Evolutionary conservation across 2,113 vertebrate species (phyloP).

Genomic region (Neoarius graeffei): DNA sequence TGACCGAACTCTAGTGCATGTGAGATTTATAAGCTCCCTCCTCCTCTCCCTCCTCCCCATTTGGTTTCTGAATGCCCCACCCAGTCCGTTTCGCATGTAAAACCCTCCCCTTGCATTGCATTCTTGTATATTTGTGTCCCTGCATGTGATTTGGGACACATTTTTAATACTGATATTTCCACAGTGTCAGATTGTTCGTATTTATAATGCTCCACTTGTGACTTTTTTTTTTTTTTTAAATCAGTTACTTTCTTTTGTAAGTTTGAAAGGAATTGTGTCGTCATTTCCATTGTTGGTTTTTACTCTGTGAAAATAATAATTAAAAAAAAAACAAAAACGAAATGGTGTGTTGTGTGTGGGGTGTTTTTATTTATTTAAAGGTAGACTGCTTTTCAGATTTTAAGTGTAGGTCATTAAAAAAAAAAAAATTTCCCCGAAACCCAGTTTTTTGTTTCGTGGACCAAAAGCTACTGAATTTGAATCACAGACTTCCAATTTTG

Average conservation of each 20-base stretch:
- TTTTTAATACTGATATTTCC: not conserved
- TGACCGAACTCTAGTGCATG: not conserved
- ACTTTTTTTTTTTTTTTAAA: not conserved
- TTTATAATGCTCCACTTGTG: slow-evolving; percentile 34
- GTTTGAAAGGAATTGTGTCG: not conserved
- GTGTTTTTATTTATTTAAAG: no score
- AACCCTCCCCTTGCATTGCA: not conserved
- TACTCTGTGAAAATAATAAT: not conserved
- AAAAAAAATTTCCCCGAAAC: no score
- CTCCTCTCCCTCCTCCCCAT: not conserved
- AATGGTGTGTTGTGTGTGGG: not conserved
- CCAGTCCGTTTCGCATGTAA: not conserved
- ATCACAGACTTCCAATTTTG: no score
- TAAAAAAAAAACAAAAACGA: not conserved
- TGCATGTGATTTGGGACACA: not conserved
- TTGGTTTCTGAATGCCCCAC: not conserved
- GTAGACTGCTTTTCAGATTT: no score
- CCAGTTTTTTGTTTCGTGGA: no score
- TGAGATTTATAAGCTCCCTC: not conserved
- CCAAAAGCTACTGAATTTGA: no score
- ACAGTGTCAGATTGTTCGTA: not conserved
- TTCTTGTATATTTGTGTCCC: not conserved
- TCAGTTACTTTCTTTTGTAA: not conserved
- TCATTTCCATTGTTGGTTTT: not conserved
- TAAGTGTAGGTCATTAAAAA: no score